phyloP scores from a whole-genome alignment of 92 coral and sea anemone genomes.

The Porites divaricata region DNA sequence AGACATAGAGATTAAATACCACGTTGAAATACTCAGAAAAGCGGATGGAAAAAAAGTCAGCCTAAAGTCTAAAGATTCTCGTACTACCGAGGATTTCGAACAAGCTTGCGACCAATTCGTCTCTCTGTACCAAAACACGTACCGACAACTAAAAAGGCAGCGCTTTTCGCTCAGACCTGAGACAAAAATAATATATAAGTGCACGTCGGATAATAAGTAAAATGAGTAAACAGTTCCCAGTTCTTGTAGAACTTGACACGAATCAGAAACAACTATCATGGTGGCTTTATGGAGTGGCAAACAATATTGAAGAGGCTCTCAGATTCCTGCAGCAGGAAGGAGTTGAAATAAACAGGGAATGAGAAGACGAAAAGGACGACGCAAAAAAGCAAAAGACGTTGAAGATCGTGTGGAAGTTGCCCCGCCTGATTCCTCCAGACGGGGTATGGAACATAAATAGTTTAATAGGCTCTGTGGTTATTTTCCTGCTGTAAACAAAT shows the following conservation, averaged over 20 bases:
- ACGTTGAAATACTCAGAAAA: conserved; percentile 1
- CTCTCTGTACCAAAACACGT: conserved; percentile 7
- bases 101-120: conserved; percentile 28
- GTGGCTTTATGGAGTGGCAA: conserved; percentile 42
- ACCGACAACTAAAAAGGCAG: neutral
- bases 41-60: neutral
- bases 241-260: neutral
- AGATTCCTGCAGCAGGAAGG: conserved; percentile 6
- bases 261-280: conserved; percentile 47
- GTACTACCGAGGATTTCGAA: conserved; percentile 12
- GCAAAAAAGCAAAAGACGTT: neutral
- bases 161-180: conserved; percentile 17
- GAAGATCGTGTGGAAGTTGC: neutral
- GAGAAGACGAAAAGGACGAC: neutral
- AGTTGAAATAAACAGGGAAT: conserved; percentile 33
- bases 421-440: neutral
- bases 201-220: neutral
- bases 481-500: too few species aligned
- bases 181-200: neutral
- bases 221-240: neutral
- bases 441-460: too few species aligned
- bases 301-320: conserved; percentile 29
- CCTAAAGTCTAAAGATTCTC: conserved; percentile 4
- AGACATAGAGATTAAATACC: conserved; percentile 5
- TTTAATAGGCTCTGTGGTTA: too few species aligned